phyloP scores from a whole-genome alignment of 2,113 vertebrate genomes.

The Dipodomys stephensi region DNA sequence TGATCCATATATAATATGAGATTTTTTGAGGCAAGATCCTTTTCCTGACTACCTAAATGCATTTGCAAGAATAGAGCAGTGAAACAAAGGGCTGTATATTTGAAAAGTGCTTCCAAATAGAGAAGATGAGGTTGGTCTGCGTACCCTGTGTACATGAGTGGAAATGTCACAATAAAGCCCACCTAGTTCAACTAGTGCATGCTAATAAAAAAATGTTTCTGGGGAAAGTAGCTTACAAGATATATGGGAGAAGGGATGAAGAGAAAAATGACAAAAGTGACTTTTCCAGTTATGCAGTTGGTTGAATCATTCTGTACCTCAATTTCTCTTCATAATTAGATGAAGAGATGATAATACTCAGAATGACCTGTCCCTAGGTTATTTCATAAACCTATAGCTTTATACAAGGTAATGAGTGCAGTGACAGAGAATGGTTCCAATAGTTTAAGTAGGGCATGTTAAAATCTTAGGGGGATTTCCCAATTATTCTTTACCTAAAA shows the following conservation, averaged over 20 bases:
- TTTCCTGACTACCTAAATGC: slow-evolving; percentile 1
- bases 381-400: not conserved
- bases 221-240: slow-evolving; percentile 25
- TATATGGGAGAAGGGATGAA: not conserved
- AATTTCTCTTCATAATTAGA: not conserved
- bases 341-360: not conserved
- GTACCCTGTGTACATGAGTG: too few species aligned
- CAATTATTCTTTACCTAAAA: not conserved
- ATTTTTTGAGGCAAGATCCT: not conserved
- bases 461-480: not conserved
- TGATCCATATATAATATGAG: not conserved
- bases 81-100: not conserved
- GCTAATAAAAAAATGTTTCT: not conserved
- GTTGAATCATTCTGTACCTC: not conserved
- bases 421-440: not conserved
- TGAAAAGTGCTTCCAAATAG: too few species aligned
- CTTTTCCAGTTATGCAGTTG: not conserved
- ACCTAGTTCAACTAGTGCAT: not conserved
- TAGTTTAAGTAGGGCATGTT: not conserved
- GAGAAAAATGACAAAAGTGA: not conserved
- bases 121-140: too few species aligned
- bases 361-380: not conserved
- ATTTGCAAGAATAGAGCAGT: not conserved
- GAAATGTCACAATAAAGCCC: too few species aligned
- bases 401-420: not conserved